Base-by-base conservation (phyloP, 2,797 vertebrate species). In the Pangasius mekongensis region DNA sequence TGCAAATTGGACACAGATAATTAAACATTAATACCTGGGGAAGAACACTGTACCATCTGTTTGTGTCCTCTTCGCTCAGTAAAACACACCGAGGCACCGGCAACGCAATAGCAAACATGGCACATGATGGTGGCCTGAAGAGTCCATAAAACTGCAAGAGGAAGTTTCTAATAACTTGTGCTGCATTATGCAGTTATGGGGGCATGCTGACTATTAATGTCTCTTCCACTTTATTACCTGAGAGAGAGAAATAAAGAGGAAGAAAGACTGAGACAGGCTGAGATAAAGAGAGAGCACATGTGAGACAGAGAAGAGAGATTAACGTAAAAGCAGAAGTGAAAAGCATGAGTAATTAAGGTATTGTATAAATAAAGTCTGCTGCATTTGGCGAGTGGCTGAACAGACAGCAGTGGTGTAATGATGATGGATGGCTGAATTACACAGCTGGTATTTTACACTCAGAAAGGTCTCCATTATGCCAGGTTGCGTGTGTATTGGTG, bases 1-100 rank as follows among this genome's bases (percentile, higher is more conserved):
- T 95, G 93, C 91, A 95, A 95, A 95, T 94, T 95, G 94, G 94
- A 94, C 91, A 94, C 93, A 95, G 93, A 94, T 95, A 95, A 96
- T 95, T 95, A 94, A 95, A 93, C 94, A 94, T 94, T 94, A 94
- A 94, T 94, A 94, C 94, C 94, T 91, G 92, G 91, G 93, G 94
- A 95, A 91, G 91, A 88, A 92, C 91, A 92, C 86, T 89, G 85
- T 36, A 84, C 94, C 94, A 95, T 95, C 94, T 95, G 94, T 93
- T 95, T 93, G 93, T 84, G 92, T 94, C 93, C 90, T 89, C 94
- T 93, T 93, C 91, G 92, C 87, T 94, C 93, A 94, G 94, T 93
- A 94, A 91, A 93, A 92, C 86, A 91, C 89, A 91, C 78, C 4
- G 1, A 89, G 83, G 67, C 69, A 47, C 62, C 52, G 49, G 71